Evolutionary conservation across 1,140 invertebrate genomes (phyloP), one percentile per base, ranked within the genome.

Genomic region (Protaetia brevitarsis): DNA sequence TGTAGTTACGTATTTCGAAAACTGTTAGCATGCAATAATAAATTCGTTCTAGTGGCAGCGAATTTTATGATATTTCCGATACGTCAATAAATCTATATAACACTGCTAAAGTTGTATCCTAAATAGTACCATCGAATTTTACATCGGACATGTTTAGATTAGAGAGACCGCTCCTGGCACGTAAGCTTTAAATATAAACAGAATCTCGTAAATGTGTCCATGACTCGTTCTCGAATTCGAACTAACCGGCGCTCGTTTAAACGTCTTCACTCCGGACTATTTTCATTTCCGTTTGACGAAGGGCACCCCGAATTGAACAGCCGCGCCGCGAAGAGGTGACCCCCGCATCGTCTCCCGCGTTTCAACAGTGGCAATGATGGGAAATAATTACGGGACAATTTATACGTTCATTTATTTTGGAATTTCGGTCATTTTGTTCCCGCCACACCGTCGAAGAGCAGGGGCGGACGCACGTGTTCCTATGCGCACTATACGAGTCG

Each of bases 341-440:
- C n/a, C n/a, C 31, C 13, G 5, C 31, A 11, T 34, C 4, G 13
- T 11, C 31, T n/a, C 31, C 41, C 41, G 26, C 41, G 41, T 51
- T 51, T 51, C 41, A 51, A 23, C 41, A 23, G 13, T 7, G 8
- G 13, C 13, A 51, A 51, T 23, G 41, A 51, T 51, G 6, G 41
- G 16, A 51, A 51, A 51, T 51, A 51, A 51, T 51, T 51, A 51
- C 19, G 19, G 16, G 41, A 23, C 41, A 51, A 51, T 51, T 51
- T 51, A 51, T 51, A 51, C 41, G 41, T 51, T 51, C 21, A 51
- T 51, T 51, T 51, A 51, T 51, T 51, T 51, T 51, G 41, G 41
- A 51, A 51, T 51, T 51, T 51, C 41, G 1, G 41, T 51, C 41
- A 23, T 51, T 51, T 51, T 51, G 19, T 51, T 2, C 41, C 19